phyloP scores from a whole-genome alignment of 2,797 vertebrate species.

The Darevskia mixta region DNA sequence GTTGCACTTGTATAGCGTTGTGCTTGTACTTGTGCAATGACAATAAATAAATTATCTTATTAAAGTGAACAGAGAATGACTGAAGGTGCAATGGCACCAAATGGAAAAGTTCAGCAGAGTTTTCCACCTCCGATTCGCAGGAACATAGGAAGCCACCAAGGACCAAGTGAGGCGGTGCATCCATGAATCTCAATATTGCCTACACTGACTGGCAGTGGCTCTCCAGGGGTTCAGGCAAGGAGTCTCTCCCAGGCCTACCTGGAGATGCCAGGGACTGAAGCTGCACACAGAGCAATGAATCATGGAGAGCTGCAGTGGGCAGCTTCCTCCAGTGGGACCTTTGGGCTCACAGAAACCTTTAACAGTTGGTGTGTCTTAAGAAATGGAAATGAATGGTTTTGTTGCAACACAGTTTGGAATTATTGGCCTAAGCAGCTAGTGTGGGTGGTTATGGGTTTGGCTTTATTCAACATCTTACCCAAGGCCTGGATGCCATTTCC shows the following conservation, averaged over 20 bases:
- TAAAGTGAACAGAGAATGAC: background rate
- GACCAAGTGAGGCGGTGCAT: background rate
- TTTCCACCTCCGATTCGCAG: background rate
- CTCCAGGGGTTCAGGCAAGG: no score
- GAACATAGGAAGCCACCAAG: background rate
- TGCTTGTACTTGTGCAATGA: no score
- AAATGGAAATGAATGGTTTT: background rate
- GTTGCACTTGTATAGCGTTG: no score
- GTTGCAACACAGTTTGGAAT: background rate
- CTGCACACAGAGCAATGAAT: background rate
- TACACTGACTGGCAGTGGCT: no score
- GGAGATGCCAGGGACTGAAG: background rate
- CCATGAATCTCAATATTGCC: no score
- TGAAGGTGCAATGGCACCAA: no score
- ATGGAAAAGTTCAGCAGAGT: background rate
- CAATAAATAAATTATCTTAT: no score
- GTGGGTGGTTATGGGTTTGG: background rate
- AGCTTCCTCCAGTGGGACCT: background rate
- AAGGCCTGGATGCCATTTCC: background rate
- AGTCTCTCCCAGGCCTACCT: background rate
- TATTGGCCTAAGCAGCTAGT: background rate
- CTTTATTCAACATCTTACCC: no score
- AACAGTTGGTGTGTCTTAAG: background rate
- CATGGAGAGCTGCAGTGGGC: background rate
- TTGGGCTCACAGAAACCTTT: background rate